Evolutionary conservation across 2,113 vertebrate species (phyloP).

Genomic region (Oncorhynchus keta): DNA sequence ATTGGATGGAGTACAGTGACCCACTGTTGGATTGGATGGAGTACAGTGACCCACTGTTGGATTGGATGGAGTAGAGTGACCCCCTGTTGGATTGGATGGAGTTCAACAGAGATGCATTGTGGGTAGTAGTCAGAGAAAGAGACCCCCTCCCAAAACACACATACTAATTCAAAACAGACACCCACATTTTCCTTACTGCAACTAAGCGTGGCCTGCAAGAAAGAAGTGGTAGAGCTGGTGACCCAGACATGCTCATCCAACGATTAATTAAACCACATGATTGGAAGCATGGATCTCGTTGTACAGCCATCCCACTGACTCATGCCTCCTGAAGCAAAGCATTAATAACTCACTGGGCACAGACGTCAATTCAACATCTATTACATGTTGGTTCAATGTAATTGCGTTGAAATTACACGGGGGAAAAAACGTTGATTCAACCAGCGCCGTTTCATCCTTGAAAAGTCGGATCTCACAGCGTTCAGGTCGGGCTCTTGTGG

Average conservation of each 20-base stretch:
- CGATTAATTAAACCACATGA: constrained; percentile 58
- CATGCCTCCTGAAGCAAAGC: constrained; percentile 40
- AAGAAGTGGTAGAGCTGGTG: neutral
- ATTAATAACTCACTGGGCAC: no score
- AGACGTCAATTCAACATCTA: no score
- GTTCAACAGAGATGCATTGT: neutral
- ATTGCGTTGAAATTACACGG: no score
- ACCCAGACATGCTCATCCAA: constrained; percentile 6
- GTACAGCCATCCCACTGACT: constrained; percentile 59
- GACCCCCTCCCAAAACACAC: no score
- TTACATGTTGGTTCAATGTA: no score
- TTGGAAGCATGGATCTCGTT: constrained; percentile 43
- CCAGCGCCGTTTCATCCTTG: constrained; percentile 53
- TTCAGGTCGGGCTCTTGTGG: constrained; percentile 39
- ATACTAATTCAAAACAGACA: no score
- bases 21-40: no score
- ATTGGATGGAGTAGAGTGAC: neutral
- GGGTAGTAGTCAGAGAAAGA: neutral
- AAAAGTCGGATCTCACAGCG: constrained; percentile 55
- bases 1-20: no score
- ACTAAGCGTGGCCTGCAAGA: no score
- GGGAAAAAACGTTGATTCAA: no score
- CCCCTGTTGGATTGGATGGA: neutral
- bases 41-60: neutral
- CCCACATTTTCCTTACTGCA: no score